Conservation (phyloP, 2,797 vertebrate genomes). For the Epinephelus coioides region DNA sequence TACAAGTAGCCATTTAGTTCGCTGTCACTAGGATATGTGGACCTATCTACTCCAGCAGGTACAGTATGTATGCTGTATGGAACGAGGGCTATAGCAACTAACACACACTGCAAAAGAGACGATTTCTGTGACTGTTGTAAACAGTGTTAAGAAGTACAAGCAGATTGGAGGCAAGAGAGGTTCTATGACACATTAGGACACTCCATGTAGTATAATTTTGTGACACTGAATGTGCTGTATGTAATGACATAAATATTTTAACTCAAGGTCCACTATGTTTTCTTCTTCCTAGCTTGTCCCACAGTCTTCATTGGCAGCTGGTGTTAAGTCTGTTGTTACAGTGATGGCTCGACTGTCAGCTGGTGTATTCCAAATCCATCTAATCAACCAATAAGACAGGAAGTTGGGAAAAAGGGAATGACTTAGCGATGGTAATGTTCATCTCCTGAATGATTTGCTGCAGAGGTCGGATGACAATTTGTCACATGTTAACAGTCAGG, state of each 20-base stretch:
- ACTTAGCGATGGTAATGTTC: too few relatives aligned
- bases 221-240: background rate
- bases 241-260: background rate
- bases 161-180: background rate
- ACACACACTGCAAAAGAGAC: background rate
- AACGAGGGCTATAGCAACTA: background rate
- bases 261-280: too few relatives aligned
- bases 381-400: too few relatives aligned
- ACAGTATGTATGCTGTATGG: background rate
- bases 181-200: background rate
- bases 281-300: too few relatives aligned
- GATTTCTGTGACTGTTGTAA: background rate
- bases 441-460: too few relatives aligned
- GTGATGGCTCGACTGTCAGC: too few relatives aligned
- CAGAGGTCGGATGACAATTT: too few relatives aligned
- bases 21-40: slow-evolving; percentile 16
- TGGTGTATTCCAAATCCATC: too few relatives aligned
- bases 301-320: too few relatives aligned
- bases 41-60: slow-evolving; percentile 12
- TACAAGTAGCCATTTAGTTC: slow-evolving; percentile 25
- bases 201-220: background rate
- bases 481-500: too few relatives aligned
- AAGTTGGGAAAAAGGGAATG: too few relatives aligned
- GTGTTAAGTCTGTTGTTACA: too few relatives aligned
- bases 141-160: background rate